A percentile compares a stretch with the other conserved stretches of the same genome.
Conservation (phyloP, 2,113 vertebrate species). For the Epinephelus cyanopodus region DNA sequence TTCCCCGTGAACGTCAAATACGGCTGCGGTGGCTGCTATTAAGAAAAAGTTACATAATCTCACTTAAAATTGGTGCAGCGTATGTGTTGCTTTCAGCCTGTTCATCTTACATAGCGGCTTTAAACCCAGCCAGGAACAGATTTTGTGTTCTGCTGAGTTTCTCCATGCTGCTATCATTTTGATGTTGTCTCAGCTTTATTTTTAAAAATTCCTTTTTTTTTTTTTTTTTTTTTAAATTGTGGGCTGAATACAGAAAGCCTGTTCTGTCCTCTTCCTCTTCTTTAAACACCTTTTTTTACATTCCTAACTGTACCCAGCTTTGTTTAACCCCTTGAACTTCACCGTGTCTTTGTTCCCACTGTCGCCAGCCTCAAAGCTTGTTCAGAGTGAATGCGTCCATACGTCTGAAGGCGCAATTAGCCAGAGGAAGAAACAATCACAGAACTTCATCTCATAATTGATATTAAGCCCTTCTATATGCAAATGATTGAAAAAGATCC, state of each 20-base stretch:
- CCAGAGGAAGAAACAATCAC: conserved; percentile 62
- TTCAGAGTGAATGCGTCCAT: not conserved
- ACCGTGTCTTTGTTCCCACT: conserved; percentile 8
- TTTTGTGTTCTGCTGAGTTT: not conserved
- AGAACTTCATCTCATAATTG: conserved; percentile 68
- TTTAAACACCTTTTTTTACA: not conserved
- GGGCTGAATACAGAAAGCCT: not conserved
- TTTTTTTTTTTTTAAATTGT: not conserved
- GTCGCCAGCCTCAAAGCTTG: conserved; percentile 38
- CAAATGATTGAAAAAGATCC: conserved; percentile 72
- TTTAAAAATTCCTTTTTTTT: not conserved
- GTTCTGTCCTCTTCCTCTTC: not conserved
- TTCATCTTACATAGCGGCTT: not conserved
- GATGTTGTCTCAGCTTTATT: not conserved
- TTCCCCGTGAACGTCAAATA: not conserved
- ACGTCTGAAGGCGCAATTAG: conserved; percentile 63
- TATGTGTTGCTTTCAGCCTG: not conserved
- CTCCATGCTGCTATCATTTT: not conserved
- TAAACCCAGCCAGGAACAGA: not conserved
- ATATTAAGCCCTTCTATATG: conserved; percentile 69
- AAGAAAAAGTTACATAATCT: not conserved
- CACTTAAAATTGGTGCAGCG: not conserved
- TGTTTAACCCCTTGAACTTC: conserved; percentile 50
- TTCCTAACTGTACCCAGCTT: conserved; percentile 2
- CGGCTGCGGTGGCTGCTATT: not conserved